Evolutionary conservation across 1,140 invertebrate genomes (phyloP).

Genomic region (Littorina saxatilis): DNA sequence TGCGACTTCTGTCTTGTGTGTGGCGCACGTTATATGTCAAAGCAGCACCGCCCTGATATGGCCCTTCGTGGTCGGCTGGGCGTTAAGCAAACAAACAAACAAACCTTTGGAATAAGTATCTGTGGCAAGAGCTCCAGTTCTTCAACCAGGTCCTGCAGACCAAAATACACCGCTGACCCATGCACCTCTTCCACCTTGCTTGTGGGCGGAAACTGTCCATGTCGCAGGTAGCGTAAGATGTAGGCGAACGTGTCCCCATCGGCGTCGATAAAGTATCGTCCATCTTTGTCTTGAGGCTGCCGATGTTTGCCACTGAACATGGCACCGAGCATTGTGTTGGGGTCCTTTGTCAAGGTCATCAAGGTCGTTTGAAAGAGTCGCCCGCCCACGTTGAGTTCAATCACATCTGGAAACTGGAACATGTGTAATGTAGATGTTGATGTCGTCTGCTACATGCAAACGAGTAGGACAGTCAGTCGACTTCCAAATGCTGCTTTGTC

Average conservation of each 20-base stretch:
- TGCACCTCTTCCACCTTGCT: slow-evolving; percentile 55
- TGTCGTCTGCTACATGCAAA: too few species aligned
- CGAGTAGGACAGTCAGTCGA: too few species aligned
- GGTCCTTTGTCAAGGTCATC: slow-evolving; percentile 64
- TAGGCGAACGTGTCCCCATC: slow-evolving; percentile 64
- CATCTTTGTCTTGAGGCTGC: slow-evolving; percentile 65
- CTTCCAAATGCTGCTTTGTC: too few species aligned
- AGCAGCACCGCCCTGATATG: too few species aligned
- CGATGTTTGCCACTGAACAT: slow-evolving; percentile 73
- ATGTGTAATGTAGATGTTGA: too few species aligned
- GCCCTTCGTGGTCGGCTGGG: too few species aligned
- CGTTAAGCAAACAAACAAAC: too few species aligned
- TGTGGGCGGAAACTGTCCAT: slow-evolving; percentile 59
- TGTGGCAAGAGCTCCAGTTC: slow-evolving; percentile 57
- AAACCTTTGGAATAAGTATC: slow-evolving; percentile 55
- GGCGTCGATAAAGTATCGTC: slow-evolving; percentile 70
- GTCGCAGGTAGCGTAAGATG: slow-evolving; percentile 64
- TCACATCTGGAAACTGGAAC: slow-evolving; percentile 63
- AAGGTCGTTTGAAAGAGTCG: slow-evolving; percentile 65
- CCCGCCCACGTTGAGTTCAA: slow-evolving; percentile 72
- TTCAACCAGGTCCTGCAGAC: slow-evolving; percentile 57
- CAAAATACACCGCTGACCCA: slow-evolving; percentile 65
- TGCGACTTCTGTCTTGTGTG: too few species aligned
- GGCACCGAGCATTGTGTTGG: slow-evolving; percentile 69
- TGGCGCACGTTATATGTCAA: too few species aligned